A percentile compares a stretch with the other conserved stretches of the same genome.
phyloP scores from a whole-genome alignment of 2,113 vertebrate genomes.

The Elephantulus edwardii region DNA sequence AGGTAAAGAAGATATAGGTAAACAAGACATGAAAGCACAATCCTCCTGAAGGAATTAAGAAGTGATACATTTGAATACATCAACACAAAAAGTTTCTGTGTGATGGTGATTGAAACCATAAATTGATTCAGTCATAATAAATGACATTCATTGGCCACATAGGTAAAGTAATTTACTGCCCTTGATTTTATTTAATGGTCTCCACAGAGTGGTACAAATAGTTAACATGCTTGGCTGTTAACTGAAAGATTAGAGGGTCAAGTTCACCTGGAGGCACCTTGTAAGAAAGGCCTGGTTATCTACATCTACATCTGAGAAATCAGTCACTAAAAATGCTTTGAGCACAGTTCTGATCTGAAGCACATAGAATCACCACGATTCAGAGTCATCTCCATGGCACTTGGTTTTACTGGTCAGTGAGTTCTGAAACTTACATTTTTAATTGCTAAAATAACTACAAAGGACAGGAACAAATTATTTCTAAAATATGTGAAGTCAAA shows the following conservation, averaged over 20 bases:
- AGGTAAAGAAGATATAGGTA: not conserved
- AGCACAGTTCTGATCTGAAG: not conserved
- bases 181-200: not conserved
- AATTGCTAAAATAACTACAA: not conserved
- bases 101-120: not conserved
- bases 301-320: too few relatives aligned
- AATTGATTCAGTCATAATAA: not conserved
- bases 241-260: too few relatives aligned
- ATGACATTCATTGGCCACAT: not conserved
- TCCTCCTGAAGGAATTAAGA: not conserved
- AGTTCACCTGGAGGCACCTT: not conserved
- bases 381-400: not conserved
- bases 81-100: not conserved
- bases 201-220: not conserved
- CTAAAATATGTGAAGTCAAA: not conserved
- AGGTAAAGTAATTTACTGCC: not conserved
- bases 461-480: not conserved
- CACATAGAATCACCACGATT: not conserved
- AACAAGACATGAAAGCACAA: not conserved
- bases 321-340: too few relatives aligned
- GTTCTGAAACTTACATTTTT: not conserved
- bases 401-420: not conserved
- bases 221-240: not conserved
- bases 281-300: too few relatives aligned
- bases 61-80: not conserved